Base-by-base conservation (phyloP, 1,140 invertebrate genomes). In the Leguminivora glycinivorella region DNA sequence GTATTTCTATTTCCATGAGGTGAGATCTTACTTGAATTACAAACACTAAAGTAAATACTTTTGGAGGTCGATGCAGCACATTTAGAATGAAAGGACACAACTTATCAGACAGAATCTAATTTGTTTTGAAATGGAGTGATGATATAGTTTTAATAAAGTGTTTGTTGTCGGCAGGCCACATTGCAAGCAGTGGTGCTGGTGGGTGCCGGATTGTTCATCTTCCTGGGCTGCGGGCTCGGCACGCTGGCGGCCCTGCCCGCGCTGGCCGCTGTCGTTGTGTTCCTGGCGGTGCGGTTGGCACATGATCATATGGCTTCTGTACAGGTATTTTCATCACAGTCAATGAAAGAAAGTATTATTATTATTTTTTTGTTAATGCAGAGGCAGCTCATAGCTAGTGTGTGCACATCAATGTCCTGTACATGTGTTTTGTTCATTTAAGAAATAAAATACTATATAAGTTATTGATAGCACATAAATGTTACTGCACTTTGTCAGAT, bases 141-240 rank as follows among this genome's bases (percentile, higher is more conserved):
- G 3, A 52, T 60, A 38, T 34, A 12, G 31, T 34, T 34, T 10
- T 7, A 34, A 17, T 34, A n/a, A 24, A 43, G 25, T 72, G 43
- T 7, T n/a, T 25, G 6, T 74, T 52, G 66, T 67, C 24, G 56
- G 40, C 73, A 88, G 85, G 56, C 85, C 70, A 88, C 80, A 6
- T 67, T 88, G 76, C 83, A 86, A 72, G 72, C 70, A 34, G 75
- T 75, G 34, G 77, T 86, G 71, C 76, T 88, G 77, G 58, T 75
- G 58, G 79, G 79, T 6, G 85, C 85, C 0, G 82, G 81, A 71
- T 38, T 86, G 74, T 88, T 86, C 76, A 88, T 88, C 73, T 86
- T 88, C 76, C 77, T 70, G 70, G 82, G 83, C n/a, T 75, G 73
- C 31, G 72, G 81, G n/a, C 72, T 76, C 24, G 19, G 67, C 12